phyloP scores from a whole-genome alignment of 2,113 vertebrate species.

The Ceuthmochares aereus region DNA sequence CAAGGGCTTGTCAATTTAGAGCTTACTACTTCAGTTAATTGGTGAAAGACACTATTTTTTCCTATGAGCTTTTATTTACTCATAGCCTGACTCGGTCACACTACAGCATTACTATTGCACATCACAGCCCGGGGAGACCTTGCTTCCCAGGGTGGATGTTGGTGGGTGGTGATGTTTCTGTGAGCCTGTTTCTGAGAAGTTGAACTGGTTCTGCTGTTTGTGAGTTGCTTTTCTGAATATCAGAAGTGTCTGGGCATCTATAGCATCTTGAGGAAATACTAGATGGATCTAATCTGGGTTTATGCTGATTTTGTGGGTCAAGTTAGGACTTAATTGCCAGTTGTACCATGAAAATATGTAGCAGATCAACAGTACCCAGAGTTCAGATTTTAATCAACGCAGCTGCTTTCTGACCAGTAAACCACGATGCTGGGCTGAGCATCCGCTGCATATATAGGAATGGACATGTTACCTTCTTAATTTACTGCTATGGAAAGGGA shows the following conservation, averaged over 20 bases:
- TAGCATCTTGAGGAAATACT: not conserved
- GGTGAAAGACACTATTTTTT: not conserved
- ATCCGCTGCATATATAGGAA: not conserved
- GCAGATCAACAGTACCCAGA: rapidly evolving
- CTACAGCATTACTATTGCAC: not conserved
- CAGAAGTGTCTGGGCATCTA: not conserved
- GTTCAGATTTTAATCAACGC: not conserved
- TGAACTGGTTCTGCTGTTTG: not conserved
- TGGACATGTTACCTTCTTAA: not conserved
- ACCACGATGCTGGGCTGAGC: not conserved
- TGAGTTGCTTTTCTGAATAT: not conserved
- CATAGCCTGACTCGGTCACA: not conserved
- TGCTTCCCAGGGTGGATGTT: not conserved
- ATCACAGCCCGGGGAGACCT: not conserved
- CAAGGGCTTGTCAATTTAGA: not conserved
- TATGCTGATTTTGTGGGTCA: not conserved
- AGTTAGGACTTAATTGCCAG: not conserved
- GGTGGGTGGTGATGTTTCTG: not conserved
- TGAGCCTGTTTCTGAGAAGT: not conserved
- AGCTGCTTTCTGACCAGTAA: not conserved
- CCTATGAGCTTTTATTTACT: not conserved
- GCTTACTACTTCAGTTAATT: not conserved
- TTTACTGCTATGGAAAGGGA: not conserved
- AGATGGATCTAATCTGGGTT: not conserved
- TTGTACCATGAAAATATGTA: not conserved